phyloP scores from a whole-genome alignment of 53 echinoderm and acorn worm genomes.

The Patiria pectinifera region DNA sequence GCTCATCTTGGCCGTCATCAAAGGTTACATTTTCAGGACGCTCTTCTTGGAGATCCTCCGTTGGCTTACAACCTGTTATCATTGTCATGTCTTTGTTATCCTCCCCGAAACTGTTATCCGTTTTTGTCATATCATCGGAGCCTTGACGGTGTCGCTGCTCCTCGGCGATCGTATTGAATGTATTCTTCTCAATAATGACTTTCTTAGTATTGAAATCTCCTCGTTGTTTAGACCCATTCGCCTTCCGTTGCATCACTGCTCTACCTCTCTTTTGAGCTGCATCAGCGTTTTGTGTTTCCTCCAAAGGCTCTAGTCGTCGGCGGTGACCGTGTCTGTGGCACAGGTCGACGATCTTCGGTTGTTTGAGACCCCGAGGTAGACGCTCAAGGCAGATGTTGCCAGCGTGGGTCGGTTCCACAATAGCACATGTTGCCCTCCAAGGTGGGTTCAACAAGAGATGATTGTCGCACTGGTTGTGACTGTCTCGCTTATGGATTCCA shows the following conservation, averaged over 20 bases:
- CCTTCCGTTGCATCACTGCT: not conserved
- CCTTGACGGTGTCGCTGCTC: not conserved
- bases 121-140: not conserved
- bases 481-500: slow-evolving; percentile 28
- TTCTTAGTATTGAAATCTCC: slow-evolving; percentile 1
- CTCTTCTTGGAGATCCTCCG: not conserved
- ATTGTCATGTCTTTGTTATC: not conserved
- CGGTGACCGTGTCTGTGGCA: slow-evolving; percentile 53
- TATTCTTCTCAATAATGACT: not conserved
- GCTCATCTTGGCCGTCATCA: not conserved
- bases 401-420: too few species aligned
- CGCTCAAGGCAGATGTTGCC: slow-evolving; percentile 5
- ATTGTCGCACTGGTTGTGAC: not conserved
- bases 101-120: not conserved
- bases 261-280: not conserved
- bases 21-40: not conserved
- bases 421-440: not conserved
- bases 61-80: not conserved
- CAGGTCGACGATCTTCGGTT: slow-evolving; percentile 33
- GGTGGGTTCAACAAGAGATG: slow-evolving; percentile 30
- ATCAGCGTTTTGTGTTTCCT: slow-evolving; percentile 4
- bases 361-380: slow-evolving; percentile 50
- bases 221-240: not conserved
- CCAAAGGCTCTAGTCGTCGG: slow-evolving; percentile 6
- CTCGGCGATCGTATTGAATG: not conserved